These are phyloP conservation scores for Liopterus haemorrhoidalis DNA, from an alignment of 2,888 invertebrate species.

Conservation along the genomic window DNA sequence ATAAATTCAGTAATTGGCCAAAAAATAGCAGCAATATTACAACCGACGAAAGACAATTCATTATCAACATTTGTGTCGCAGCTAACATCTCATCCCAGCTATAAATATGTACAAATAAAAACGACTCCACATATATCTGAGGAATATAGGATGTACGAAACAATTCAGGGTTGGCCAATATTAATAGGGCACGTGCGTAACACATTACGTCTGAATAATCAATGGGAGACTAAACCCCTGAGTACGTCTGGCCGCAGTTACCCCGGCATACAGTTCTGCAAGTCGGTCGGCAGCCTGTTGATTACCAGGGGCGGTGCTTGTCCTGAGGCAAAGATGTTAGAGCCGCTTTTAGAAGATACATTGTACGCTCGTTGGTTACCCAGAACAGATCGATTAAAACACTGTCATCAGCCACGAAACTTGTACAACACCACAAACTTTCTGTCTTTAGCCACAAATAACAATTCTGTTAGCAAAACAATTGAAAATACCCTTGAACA, in stretches of 20 bases:
- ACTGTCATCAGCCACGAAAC: slow-evolving; percentile 42
- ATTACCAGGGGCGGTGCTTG: slow-evolving; percentile 42
- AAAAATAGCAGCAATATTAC: slow-evolving; percentile 46
- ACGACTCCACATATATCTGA: slow-evolving; percentile 43
- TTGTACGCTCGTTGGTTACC: slow-evolving; percentile 45
- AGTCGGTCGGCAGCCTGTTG: slow-evolving; percentile 42
- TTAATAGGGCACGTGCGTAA: slow-evolving; percentile 38
- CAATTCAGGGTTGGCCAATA: slow-evolving; percentile 42
- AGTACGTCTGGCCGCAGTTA: slow-evolving; percentile 19
- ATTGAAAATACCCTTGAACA: slow-evolving; percentile 44
- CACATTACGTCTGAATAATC: slow-evolving; percentile 33
- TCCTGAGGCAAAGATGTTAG: slow-evolving; percentile 27
- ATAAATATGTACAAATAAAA: slow-evolving; percentile 46
- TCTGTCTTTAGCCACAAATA: slow-evolving; percentile 46
- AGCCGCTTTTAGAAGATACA: slow-evolving; percentile 40
- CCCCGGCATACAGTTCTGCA: slow-evolving; percentile 23
- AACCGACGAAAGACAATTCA: slow-evolving; percentile 40
- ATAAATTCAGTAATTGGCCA: slow-evolving; percentile 48
- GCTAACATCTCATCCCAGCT: slow-evolving; percentile 47
- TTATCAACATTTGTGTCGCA: slow-evolving; percentile 40
- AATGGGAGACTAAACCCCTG: slow-evolving; percentile 1
- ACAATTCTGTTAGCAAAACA: slow-evolving; percentile 42
- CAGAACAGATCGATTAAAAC: slow-evolving; percentile 37
- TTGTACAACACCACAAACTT: slow-evolving; percentile 45
- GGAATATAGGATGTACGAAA: slow-evolving; percentile 40